phyloP scores from a whole-genome alignment of 2,888 invertebrate species.

The Pterostichus niger region DNA sequence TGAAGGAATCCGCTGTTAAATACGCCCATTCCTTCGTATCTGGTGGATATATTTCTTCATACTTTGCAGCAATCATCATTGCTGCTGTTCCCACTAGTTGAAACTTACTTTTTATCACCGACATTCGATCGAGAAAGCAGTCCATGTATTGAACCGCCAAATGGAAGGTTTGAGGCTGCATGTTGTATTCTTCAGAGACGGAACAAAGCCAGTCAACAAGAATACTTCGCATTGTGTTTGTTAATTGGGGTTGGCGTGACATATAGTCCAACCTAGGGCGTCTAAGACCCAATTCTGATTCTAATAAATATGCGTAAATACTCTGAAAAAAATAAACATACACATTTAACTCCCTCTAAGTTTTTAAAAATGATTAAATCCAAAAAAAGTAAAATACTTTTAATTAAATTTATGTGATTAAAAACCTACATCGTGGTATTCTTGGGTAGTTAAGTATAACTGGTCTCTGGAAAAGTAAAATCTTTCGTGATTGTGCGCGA shows the following conservation, averaged over 20 bases:
- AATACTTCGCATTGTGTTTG: constrained; percentile 72
- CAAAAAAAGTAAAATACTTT: too few relatives aligned
- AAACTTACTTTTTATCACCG: constrained; percentile 72
- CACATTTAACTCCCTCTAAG: too few relatives aligned
- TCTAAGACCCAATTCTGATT: constrained; percentile 70
- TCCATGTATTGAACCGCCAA: constrained; percentile 74
- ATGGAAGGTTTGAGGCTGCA: constrained; percentile 74
- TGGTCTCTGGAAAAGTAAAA: constrained; percentile 51
- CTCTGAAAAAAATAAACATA: constrained; percentile 69
- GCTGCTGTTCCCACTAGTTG: constrained; percentile 74
- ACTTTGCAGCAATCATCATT: constrained; percentile 75
- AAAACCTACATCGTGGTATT: constrained; percentile 52
- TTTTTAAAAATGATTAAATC: too few relatives aligned
- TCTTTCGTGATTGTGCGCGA: not conserved
- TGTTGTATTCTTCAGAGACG: constrained; percentile 74
- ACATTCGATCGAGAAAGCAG: constrained; percentile 74
- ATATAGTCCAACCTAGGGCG: constrained; percentile 73
- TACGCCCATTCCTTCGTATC: constrained; percentile 74
- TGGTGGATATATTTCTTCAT: constrained; percentile 75
- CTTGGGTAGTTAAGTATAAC: constrained; percentile 27
- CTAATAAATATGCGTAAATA: constrained; percentile 71
- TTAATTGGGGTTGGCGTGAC: constrained; percentile 73
- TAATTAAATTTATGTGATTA: not conserved
- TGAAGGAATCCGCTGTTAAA: constrained; percentile 74
- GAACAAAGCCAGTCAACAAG: constrained; percentile 75